A percentile compares a stretch with the other conserved stretches of the same genome.
Evolutionary conservation across 2,888 invertebrate species (phyloP).

Genomic region (Drosophila kanekoi): DNA sequence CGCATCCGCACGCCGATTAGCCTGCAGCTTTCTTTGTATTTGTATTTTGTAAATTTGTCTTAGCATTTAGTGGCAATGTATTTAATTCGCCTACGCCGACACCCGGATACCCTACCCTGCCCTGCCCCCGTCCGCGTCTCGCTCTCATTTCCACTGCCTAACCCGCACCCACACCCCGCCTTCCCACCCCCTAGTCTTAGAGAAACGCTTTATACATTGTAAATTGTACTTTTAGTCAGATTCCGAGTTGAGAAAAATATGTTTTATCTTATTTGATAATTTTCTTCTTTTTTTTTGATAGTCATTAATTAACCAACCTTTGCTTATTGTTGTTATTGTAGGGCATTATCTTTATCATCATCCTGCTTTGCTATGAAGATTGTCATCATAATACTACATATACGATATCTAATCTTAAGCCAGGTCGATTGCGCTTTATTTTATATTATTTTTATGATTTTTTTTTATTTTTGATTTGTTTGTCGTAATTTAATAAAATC

Average conservation of each 20-base stretch:
- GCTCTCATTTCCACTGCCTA: conserved; percentile 4
- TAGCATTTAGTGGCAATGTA: conserved; percentile 66
- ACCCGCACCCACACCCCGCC: conserved; percentile 12
- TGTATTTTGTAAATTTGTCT: conserved; percentile 51
- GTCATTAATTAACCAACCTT: conserved; percentile 68
- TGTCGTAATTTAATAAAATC: conserved; percentile 48
- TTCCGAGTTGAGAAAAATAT: not conserved
- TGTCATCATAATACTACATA: conserved; percentile 4
- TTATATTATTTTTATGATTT: conserved; percentile 7
- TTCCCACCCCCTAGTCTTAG: conserved; percentile 55
- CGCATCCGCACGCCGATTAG: conserved; percentile 77
- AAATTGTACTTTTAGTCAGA: conserved; percentile 73
- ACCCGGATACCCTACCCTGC: conserved; percentile 4
- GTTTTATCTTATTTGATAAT: not conserved
- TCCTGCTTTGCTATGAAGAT: conserved; percentile 62
- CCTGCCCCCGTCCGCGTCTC: not conserved
- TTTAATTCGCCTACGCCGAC: conserved; percentile 53
- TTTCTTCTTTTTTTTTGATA: conserved; percentile 35
- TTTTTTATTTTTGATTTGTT: conserved; percentile 36
- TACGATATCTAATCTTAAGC: conserved; percentile 49
- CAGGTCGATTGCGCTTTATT: conserved; percentile 43
- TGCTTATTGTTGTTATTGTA: conserved; percentile 56
- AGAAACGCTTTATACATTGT: conserved; percentile 77
- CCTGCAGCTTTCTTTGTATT: conserved; percentile 21
- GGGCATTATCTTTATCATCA: conserved; percentile 43